Evolutionary conservation across 1,140 invertebrate genomes (phyloP).

Genomic region (Archivesica marissinica): DNA sequence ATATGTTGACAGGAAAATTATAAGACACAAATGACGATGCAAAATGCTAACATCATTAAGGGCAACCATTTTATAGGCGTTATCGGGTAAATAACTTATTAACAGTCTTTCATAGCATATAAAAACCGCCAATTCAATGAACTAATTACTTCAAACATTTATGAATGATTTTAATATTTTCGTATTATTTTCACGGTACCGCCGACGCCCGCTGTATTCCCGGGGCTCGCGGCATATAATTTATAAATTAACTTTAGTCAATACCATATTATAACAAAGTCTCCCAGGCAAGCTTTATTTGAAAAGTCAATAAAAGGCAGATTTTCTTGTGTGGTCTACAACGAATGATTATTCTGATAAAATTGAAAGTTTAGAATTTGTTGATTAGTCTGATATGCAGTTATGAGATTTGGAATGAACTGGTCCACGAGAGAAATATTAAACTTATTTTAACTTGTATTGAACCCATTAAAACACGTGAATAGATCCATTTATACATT

Average conservation of each 20-base stretch:
- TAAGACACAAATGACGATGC: constrained; percentile 4
- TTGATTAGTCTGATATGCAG: background rate
- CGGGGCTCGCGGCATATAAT: background rate
- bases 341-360: background rate
- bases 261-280: constrained; percentile 21
- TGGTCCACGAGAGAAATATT: no score
- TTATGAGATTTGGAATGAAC: background rate
- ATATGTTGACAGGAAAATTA: background rate
- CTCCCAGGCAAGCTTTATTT: constrained; percentile 14
- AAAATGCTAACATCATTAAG: background rate
- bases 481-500: no score
- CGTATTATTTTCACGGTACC: constrained; percentile 31
- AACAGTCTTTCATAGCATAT: background rate
- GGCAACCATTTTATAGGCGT: background rate
- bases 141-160: constrained; percentile 32
- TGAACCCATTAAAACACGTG: no score
- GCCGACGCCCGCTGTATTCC: constrained; percentile 10
- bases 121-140: background rate
- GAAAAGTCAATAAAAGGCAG: constrained; percentile 14
- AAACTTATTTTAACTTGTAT: no score
- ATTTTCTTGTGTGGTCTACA: constrained; percentile 31
- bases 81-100: constrained; percentile 11
- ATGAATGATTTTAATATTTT: constrained; percentile 46
- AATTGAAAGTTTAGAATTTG: constrained; percentile 12
- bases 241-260: constrained; percentile 54